Percentiles rank a stretch among this genome's conserved stretches.
Evolutionary conservation across 1,140 invertebrate genomes (phyloP).

Genomic region (Drosophila arizonae): DNA sequence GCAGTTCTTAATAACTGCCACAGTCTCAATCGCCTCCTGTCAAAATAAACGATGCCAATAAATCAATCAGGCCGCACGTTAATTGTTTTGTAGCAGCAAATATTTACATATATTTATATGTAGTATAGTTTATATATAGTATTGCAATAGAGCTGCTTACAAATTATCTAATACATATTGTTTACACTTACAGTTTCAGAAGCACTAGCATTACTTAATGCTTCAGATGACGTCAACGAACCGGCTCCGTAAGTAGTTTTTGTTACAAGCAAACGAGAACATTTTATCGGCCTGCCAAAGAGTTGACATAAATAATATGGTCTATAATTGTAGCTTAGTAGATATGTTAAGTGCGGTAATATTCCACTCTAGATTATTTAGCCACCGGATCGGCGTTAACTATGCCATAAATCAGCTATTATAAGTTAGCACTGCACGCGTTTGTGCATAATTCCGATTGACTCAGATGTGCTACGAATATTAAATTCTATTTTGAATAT

Average conservation of each 20-base stretch:
- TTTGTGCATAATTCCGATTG: slow-evolving; percentile 31
- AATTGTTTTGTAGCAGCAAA: too few species aligned
- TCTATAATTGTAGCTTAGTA: slow-evolving; percentile 17
- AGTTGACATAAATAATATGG: slow-evolving; percentile 25
- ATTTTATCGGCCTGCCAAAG: neutral
- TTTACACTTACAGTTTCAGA: neutral
- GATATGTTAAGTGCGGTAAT: slow-evolving; percentile 23
- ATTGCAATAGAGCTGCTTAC: too few species aligned
- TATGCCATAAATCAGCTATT: slow-evolving; percentile 49
- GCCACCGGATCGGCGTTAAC: slow-evolving; percentile 17
- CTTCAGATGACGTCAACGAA: neutral
- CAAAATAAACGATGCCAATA: too few species aligned
- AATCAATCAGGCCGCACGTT: too few species aligned
- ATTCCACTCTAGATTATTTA: neutral
- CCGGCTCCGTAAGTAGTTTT: neutral
- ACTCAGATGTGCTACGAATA: slow-evolving; percentile 47
- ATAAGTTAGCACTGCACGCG: slow-evolving; percentile 26
- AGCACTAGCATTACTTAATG: neutral
- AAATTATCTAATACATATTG: neutral
- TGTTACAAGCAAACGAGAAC: slow-evolving; percentile 1
- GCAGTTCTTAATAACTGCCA: too few species aligned
- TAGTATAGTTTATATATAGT: too few species aligned
- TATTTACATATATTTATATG: too few species aligned
- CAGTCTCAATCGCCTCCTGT: too few species aligned
- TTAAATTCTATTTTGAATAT: slow-evolving; percentile 17